These are phyloP conservation scores for Coecobrya sp. DNA, from an alignment of 2,888 invertebrate species.

Conservation along the genomic window DNA sequence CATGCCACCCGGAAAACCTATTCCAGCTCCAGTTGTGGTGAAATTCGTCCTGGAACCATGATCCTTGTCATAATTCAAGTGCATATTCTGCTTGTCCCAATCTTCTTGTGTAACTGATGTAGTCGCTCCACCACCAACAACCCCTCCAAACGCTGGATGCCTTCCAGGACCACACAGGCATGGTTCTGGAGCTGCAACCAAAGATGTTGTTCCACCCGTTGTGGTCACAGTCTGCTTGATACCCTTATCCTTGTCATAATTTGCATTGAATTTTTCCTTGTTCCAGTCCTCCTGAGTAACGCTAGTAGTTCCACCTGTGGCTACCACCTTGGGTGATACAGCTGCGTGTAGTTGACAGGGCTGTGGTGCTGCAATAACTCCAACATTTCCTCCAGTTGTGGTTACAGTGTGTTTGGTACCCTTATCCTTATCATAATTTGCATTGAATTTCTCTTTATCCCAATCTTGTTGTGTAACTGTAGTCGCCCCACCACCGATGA, in stretches of 20 bases:
- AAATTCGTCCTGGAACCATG: slow-evolving; percentile 22
- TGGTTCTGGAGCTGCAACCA: neutral
- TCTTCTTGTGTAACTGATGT: slow-evolving; percentile 42
- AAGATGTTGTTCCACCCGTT: neutral
- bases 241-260: slow-evolving; percentile 33
- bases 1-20: neutral
- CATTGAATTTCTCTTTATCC: slow-evolving; percentile 11
- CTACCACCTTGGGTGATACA: slow-evolving; percentile 10
- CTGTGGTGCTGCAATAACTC: neutral
- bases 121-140: neutral
- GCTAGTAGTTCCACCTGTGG: slow-evolving; percentile 9
- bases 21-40: neutral
- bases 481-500: neutral
- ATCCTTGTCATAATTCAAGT: slow-evolving; percentile 48
- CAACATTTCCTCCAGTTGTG: neutral
- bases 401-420: slow-evolving; percentile 18
- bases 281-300: slow-evolving; percentile 40
- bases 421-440: slow-evolving; percentile 43
- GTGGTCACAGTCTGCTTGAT: slow-evolving; percentile 57
- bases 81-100: slow-evolving; percentile 18
- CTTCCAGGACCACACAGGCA: neutral
- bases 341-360: neutral
- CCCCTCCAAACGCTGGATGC: neutral
- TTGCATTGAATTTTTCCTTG: neutral
- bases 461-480: slow-evolving; percentile 20